Conservation (phyloP, 2,797 vertebrate species). For the Dromococcyx pavoninus region DNA sequence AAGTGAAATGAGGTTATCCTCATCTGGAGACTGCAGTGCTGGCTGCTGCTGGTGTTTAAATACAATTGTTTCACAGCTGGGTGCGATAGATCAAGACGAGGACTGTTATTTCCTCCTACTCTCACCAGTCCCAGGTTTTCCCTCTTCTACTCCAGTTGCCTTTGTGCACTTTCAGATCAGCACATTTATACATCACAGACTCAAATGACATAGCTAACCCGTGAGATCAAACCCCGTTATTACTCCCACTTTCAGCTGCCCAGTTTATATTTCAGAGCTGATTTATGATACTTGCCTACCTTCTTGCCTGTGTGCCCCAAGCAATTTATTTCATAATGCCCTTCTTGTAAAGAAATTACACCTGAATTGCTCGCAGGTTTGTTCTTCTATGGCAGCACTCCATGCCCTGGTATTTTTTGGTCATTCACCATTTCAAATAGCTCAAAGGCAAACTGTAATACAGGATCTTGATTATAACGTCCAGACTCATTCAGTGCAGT, state of each 20-base stretch:
- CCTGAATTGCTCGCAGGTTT: neutral
- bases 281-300: slow-evolving; percentile 15
- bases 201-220: neutral
- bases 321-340: slow-evolving; percentile 22
- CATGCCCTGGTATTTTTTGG: neutral
- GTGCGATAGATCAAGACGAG: neutral
- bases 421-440: neutral
- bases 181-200: neutral
- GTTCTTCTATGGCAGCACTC: neutral
- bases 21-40: neutral
- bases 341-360: slow-evolving; percentile 1
- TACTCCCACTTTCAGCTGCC: neutral
- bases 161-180: neutral
- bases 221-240: rapidly evolving
- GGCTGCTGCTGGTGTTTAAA: neutral
- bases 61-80: neutral
- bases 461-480: neutral
- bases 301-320: neutral
- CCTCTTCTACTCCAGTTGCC: neutral
- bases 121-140: neutral
- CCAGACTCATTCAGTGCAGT: neutral
- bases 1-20: neutral
- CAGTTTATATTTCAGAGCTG: slow-evolving; percentile 16
- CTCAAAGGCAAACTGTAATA: slow-evolving; percentile 11
- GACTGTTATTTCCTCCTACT: neutral